phyloP scores from a whole-genome alignment of 2,888 invertebrate species.

The Exocentrus adspersus region DNA sequence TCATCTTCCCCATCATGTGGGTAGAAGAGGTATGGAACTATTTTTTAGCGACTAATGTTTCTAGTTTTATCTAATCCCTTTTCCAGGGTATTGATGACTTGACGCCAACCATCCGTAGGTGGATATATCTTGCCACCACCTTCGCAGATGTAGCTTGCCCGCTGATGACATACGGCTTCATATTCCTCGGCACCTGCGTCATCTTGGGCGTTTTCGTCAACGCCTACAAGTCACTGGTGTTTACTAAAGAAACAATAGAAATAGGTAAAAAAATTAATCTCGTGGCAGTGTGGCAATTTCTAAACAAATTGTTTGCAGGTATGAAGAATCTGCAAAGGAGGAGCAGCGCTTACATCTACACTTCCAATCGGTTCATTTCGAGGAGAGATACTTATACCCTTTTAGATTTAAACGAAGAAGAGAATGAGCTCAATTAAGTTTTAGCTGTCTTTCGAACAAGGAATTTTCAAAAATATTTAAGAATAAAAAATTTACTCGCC shows the following conservation, averaged over 20 bases:
- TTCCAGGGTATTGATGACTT: slow-evolving; percentile 80
- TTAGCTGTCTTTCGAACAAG: background rate
- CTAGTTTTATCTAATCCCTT: slow-evolving; percentile 9
- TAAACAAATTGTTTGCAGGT: slow-evolving; percentile 24
- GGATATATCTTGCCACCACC: slow-evolving; percentile 84
- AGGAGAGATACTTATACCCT: slow-evolving; percentile 69
- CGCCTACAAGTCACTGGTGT: slow-evolving; percentile 79
- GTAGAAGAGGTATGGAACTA: slow-evolving; percentile 78
- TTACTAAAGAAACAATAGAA: slow-evolving; percentile 80
- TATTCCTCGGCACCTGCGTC: slow-evolving; percentile 73
- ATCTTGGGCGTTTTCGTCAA: slow-evolving; percentile 75
- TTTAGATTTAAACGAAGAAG: slow-evolving; percentile 52
- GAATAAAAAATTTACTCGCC: too few species aligned
- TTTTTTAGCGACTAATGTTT: too few species aligned
- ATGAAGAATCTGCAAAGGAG: slow-evolving; percentile 76
- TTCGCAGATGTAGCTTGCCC: slow-evolving; percentile 79
- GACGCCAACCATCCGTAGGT: slow-evolving; percentile 80
- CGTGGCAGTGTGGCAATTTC: too few species aligned
- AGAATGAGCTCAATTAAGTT: slow-evolving; percentile 13
- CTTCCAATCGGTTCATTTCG: slow-evolving; percentile 62
- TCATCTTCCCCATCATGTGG: slow-evolving; percentile 90
- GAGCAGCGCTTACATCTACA: slow-evolving; percentile 62
- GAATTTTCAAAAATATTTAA: too few species aligned
- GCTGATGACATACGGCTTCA: slow-evolving; percentile 76
- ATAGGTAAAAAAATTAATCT: too few species aligned